A percentile compares a stretch with the other conserved stretches of the same genome.
These are phyloP conservation scores for Clarias platycephalus DNA, from an alignment of 2,797 vertebrate species.

Conservation along the genomic window DNA sequence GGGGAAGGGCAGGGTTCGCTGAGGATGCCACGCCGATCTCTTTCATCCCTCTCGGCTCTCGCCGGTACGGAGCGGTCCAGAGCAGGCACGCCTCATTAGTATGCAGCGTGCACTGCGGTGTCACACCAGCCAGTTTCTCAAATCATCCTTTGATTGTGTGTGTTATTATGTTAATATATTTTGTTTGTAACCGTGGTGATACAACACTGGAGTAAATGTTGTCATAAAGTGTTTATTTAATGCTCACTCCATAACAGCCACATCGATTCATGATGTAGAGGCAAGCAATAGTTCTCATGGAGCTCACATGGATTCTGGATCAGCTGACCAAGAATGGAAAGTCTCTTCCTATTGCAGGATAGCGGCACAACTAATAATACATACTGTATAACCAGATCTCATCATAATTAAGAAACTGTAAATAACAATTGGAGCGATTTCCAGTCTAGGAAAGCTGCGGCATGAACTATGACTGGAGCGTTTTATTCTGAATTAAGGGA, in stretches of 20 bases:
- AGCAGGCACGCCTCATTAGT: slow-evolving; percentile 35
- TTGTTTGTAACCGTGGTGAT: slow-evolving; percentile 30
- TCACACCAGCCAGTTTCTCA: slow-evolving; percentile 47
- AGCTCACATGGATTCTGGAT: slow-evolving; percentile 17
- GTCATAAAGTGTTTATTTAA: slow-evolving; percentile 49
- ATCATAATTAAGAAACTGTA: neutral
- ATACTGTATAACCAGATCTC: neutral
- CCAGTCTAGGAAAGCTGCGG: neutral
- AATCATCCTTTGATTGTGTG: slow-evolving; percentile 52
- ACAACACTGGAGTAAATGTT: slow-evolving; percentile 38
- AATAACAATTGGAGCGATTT: neutral
- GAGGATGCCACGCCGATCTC: slow-evolving; percentile 22
- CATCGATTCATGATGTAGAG: slow-evolving; percentile 22
- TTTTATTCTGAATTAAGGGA: neutral
- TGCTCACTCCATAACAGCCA: slow-evolving; percentile 27
- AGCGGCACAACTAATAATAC: neutral
- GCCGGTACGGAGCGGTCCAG: slow-evolving; percentile 20
- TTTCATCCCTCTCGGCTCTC: slow-evolving; percentile 44
- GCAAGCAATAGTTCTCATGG: slow-evolving; percentile 14
- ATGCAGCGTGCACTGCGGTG: slow-evolving; percentile 29
- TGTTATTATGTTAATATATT: slow-evolving; percentile 58
- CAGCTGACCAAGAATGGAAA: neutral
- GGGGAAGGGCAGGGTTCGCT: slow-evolving; percentile 44
- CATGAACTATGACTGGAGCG: neutral
- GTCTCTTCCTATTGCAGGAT: neutral